These are phyloP conservation scores for Cephalopachus bancanus DNA, from an alignment of 2,797 vertebrate genomes.

Conservation along the genomic window DNA sequence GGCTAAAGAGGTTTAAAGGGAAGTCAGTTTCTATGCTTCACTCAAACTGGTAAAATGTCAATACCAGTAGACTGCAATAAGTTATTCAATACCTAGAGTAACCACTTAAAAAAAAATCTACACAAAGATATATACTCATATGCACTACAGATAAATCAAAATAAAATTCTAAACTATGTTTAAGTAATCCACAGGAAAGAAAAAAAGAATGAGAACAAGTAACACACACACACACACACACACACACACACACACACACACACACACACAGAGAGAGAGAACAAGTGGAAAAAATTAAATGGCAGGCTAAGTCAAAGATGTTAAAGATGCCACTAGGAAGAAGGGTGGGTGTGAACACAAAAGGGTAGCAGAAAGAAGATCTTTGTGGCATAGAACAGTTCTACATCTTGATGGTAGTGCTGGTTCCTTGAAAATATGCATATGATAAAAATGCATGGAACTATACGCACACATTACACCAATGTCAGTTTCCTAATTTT, in stretches of 20 bases:
- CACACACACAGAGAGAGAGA: neutral
- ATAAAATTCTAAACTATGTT: slow-evolving; percentile 9
- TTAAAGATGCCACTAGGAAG: neutral
- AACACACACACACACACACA: too few species aligned
- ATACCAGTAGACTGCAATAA: neutral
- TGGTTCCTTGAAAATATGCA: neutral
- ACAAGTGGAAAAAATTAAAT: neutral
- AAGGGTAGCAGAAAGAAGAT: neutral
- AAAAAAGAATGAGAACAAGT: neutral
- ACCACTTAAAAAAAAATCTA: neutral
- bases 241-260: too few species aligned
- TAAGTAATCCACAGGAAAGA: neutral
- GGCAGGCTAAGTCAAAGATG: neutral
- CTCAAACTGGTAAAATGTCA: neutral
- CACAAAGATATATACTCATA: neutral
- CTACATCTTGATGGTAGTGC: neutral
- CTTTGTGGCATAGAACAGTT: neutral
- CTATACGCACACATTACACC: neutral
- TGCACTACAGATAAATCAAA: neutral
- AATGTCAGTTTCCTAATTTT: neutral
- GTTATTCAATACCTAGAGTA: neutral
- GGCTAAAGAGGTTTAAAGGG: neutral
- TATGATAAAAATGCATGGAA: neutral
- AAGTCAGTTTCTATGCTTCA: neutral
- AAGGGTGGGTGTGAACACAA: neutral